These are phyloP conservation scores for Adelphocoris suturalis DNA, from an alignment of 2,888 invertebrate genomes.

Conservation along the genomic window DNA sequence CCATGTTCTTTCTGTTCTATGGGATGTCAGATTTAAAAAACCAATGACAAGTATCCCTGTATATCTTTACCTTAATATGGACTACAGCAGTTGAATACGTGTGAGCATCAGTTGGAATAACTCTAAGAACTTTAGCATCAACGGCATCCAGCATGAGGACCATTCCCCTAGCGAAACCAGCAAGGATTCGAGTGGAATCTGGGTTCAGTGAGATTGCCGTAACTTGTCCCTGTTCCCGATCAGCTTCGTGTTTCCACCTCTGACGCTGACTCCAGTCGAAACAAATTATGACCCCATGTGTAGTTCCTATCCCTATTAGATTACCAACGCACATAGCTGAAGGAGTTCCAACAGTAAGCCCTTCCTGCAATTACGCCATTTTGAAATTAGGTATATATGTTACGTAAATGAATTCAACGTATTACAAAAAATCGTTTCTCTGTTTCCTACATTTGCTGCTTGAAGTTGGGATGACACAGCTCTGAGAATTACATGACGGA, in stretches of 20 bases:
- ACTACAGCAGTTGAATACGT: constrained; percentile 91
- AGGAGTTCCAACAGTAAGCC: constrained; percentile 92
- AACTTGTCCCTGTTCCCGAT: constrained; percentile 80
- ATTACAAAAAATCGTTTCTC: not conserved
- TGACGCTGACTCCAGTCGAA: constrained; percentile 92
- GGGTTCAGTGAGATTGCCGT: constrained; percentile 89
- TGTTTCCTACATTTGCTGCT: constrained; percentile 86
- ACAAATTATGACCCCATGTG: constrained; percentile 93
- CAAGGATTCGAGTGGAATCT: constrained; percentile 91
- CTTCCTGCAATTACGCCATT: constrained; percentile 82
- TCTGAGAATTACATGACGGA: constrained; percentile 89
- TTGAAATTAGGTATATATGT: not conserved
- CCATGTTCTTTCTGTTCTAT: no score
- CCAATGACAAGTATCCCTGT: no score
- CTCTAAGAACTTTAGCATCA: constrained; percentile 87
- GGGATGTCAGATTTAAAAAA: no score
- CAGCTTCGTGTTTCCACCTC: constrained; percentile 87
- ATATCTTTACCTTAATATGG: constrained; percentile 82
- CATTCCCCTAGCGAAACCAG: constrained; percentile 89
- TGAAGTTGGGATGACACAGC: constrained; percentile 93
- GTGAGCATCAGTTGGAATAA: constrained; percentile 87
- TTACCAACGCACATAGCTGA: constrained; percentile 90
- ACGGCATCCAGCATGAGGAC: constrained; percentile 94
- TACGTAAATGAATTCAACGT: not conserved
- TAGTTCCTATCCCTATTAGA: constrained; percentile 94